Conservation (phyloP, 2,113 vertebrate genomes). For the Cromileptes altivelis region DNA sequence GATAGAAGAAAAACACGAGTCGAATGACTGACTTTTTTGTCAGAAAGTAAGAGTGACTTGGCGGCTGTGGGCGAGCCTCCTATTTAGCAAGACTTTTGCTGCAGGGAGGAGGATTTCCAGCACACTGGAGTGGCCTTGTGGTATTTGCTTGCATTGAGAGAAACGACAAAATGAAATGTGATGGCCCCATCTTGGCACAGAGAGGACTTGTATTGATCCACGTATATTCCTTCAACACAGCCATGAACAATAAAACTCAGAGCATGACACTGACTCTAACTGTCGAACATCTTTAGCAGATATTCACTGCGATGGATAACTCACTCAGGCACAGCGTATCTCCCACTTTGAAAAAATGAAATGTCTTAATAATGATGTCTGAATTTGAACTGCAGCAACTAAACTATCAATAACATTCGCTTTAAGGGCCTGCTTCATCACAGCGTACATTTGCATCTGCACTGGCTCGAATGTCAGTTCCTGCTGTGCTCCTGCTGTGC, state of each 20-base stretch:
- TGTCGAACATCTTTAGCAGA: neutral
- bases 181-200: neutral
- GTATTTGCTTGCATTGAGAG: constrained; percentile 21
- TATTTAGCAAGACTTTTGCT: constrained; percentile 30
- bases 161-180: constrained; percentile 46
- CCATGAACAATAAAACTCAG: neutral
- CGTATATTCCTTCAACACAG: constrained; percentile 2
- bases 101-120: constrained; percentile 35
- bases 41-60: constrained; percentile 66
- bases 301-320: constrained; percentile 4
- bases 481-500: neutral
- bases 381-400: neutral
- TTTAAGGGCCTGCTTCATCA: neutral
- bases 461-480: neutral
- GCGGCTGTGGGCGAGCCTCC: constrained; percentile 32
- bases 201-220: constrained; percentile 8
- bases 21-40: constrained; percentile 82
- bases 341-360: neutral
- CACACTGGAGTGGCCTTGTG: constrained; percentile 31
- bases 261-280: constrained; percentile 1
- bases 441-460: neutral
- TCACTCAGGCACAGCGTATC: neutral
- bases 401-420: neutral
- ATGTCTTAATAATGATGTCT: neutral
- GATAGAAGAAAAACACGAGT: constrained; percentile 76